Percentiles rank a stretch among this genome's conserved stretches.
Conservation (phyloP, 1,140 invertebrate genomes). For the Ceratina calcarata region DNA sequence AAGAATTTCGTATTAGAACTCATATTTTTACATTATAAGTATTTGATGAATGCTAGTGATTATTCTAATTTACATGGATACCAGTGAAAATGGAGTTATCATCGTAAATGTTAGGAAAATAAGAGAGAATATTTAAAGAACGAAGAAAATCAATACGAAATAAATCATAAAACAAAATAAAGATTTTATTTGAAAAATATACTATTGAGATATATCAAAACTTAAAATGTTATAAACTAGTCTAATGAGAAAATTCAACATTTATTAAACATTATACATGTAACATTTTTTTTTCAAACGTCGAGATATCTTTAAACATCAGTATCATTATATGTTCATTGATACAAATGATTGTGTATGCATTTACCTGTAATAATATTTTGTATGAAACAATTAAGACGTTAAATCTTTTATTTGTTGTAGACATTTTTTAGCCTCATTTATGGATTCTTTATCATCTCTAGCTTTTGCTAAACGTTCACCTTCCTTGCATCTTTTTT, state of each 20-base stretch:
- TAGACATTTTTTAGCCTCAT: conserved; percentile 87
- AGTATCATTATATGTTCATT: conserved; percentile 3
- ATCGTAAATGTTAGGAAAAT: background rate
- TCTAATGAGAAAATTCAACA: background rate
- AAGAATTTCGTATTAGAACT: conserved; percentile 27
- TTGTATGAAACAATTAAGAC: conserved; percentile 39
- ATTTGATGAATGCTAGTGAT: conserved; percentile 12
- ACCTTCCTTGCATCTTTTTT: conserved; percentile 86
- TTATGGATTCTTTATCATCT: conserved; percentile 83
- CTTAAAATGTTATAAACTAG: conserved; percentile 3
- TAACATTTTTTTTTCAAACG: conserved; percentile 7
- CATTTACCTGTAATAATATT: background rate
- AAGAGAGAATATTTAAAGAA: background rate
- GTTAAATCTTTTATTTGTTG: conserved; percentile 82
- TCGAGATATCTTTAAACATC: background rate
- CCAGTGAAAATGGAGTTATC: conserved; percentile 40
- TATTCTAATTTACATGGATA: conserved; percentile 9
- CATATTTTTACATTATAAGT: conserved; percentile 30
- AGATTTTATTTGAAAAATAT: background rate
- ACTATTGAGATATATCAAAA: background rate
- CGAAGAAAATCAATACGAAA: background rate
- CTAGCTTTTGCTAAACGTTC: conserved; percentile 85
- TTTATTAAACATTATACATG: conserved; percentile 1
- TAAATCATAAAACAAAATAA: conserved; percentile 3
- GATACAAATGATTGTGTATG: conserved; percentile 10